phyloP scores from a whole-genome alignment of 2,113 vertebrate species.

The Apaloderma vittatum region DNA sequence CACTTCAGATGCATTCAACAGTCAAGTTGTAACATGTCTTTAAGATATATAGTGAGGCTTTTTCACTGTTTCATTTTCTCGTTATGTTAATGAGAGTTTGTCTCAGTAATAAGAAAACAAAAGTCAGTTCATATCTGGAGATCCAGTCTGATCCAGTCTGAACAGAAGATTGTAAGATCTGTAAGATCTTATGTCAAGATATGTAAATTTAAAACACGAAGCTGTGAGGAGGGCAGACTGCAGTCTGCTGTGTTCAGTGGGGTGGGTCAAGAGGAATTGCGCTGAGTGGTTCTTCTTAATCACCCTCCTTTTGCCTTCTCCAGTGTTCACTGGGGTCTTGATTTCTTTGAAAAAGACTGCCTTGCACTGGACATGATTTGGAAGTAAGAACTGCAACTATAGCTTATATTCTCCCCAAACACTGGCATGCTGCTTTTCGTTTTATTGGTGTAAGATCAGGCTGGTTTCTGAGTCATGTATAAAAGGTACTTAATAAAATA shows the following conservation, averaged over 20 bases:
- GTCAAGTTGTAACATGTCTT: not conserved
- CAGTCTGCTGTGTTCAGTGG: not conserved
- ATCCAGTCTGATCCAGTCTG: not conserved
- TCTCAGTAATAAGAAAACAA: not conserved
- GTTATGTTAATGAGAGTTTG: not conserved
- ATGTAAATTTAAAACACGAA: not conserved
- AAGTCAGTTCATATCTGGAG: not conserved
- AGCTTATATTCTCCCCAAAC: not conserved
- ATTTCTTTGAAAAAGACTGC: not conserved
- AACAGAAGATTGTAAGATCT: not conserved
- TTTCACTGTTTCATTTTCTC: not conserved
- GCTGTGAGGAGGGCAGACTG: not conserved
- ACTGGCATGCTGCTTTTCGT: not conserved
- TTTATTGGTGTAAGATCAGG: not conserved
- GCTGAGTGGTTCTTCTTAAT: not conserved
- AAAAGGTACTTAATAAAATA: conserved; percentile 11
- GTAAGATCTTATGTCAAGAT: too few relatives aligned
- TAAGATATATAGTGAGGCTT: not conserved
- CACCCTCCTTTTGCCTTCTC: not conserved
- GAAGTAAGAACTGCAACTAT: not conserved
- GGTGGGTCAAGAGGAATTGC: not conserved
- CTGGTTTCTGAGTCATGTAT: not conserved
- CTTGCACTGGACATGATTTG: not conserved
- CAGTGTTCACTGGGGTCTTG: not conserved
- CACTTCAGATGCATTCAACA: not conserved